These are phyloP conservation scores for Spialia ferax DNA, from an alignment of 2,888 invertebrate species.

Conservation along the genomic window DNA sequence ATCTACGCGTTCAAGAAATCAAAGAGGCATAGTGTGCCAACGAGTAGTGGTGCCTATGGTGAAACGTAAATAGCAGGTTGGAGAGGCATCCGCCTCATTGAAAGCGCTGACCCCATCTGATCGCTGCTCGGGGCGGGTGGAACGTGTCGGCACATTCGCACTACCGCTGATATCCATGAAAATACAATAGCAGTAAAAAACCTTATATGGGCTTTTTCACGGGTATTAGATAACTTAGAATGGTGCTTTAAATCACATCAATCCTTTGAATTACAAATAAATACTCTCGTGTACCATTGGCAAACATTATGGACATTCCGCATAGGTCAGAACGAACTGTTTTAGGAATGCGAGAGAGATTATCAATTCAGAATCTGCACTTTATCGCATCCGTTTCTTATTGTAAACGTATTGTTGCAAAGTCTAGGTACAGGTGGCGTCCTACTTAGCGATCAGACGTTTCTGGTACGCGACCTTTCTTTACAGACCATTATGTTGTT, in stretches of 20 bases:
- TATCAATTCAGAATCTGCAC: conserved; percentile 36
- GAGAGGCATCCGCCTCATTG: conserved; percentile 84
- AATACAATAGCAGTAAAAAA: conserved; percentile 53
- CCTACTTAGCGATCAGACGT: conserved; percentile 56
- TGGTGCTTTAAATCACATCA: conserved; percentile 39
- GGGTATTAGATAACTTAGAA: conserved; percentile 46
- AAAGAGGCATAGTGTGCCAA: conserved; percentile 81
- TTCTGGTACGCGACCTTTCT: conserved; percentile 69
- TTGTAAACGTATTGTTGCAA: conserved; percentile 33
- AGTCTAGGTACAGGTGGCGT: conserved; percentile 47
- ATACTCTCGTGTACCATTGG: conserved; percentile 32
- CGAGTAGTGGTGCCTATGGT: conserved; percentile 74
- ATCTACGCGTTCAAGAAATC: conserved; percentile 63
- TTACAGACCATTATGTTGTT: conserved; percentile 70
- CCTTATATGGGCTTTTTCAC: conserved; percentile 49
- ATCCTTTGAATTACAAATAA: conserved; percentile 39
- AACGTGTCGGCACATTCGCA: conserved; percentile 66
- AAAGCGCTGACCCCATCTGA: conserved; percentile 86
- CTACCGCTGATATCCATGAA: conserved; percentile 54
- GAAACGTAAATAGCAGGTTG: conserved; percentile 85
- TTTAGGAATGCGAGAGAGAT: conserved; percentile 35
- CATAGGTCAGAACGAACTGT: conserved; percentile 34
- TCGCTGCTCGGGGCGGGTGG: conserved; percentile 69
- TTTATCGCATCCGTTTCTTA: conserved; percentile 36
- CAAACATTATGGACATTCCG: conserved; percentile 36